phyloP scores from a whole-genome alignment of 2,888 invertebrate genomes.

The Tetranychus truncatus region DNA sequence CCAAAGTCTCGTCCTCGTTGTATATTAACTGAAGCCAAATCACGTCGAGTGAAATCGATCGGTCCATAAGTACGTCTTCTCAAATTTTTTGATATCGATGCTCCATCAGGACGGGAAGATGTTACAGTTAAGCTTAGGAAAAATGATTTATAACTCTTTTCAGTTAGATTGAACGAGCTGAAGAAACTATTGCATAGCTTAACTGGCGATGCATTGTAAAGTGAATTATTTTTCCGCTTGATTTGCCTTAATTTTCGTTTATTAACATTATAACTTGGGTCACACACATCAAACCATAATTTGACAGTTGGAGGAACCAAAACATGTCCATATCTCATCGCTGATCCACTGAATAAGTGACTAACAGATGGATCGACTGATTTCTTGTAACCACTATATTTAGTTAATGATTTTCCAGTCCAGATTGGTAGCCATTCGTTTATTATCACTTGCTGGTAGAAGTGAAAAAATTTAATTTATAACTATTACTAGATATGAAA shows the following conservation, averaged over 20 bases:
- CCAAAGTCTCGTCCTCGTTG: slow-evolving; percentile 41
- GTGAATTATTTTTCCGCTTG: no score
- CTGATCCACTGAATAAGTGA: slow-evolving; percentile 44
- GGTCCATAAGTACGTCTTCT: slow-evolving; percentile 42
- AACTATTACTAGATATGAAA: no score
- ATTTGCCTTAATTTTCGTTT: background rate
- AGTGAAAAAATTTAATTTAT: background rate
- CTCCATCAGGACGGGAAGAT: slow-evolving; percentile 40
- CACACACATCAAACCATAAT: background rate
- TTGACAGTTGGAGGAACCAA: slow-evolving; percentile 36
- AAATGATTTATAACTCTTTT: slow-evolving; percentile 33
- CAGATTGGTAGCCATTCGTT: slow-evolving; percentile 39
- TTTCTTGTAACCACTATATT: slow-evolving; percentile 38
- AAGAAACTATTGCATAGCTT: slow-evolving; percentile 39
- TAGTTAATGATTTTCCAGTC: slow-evolving; percentile 31
- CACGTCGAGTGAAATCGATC: slow-evolving; percentile 41
- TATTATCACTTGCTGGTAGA: slow-evolving; percentile 32
- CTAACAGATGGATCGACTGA: slow-evolving; percentile 42
- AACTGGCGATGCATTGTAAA: background rate
- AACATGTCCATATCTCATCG: slow-evolving; percentile 44
- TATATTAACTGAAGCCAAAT: slow-evolving; percentile 43
- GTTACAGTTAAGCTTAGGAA: slow-evolving; percentile 42
- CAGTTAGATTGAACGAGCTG: slow-evolving; percentile 31
- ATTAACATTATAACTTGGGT: background rate
- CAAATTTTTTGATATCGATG: slow-evolving; percentile 41